Conservation (phyloP, 1,140 invertebrate genomes). For the Lerema accius region DNA sequence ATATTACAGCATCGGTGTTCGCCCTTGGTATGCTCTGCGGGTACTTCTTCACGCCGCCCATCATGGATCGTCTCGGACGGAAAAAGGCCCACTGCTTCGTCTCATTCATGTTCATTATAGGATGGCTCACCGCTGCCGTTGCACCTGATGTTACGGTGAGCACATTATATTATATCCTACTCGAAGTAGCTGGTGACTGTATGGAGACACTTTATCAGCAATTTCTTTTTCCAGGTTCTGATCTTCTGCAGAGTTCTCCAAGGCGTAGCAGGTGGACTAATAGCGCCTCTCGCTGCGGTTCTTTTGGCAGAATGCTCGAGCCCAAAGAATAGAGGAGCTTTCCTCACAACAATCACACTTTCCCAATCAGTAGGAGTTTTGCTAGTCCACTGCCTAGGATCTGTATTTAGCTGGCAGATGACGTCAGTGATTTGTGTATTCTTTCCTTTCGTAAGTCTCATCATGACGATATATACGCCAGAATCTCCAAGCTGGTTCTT, state of each 20-base stretch:
- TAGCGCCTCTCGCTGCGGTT: constrained; percentile 54
- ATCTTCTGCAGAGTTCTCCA: constrained; percentile 55
- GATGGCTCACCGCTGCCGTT: constrained; percentile 49
- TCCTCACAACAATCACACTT: constrained; percentile 80
- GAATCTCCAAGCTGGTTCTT: constrained; percentile 88
- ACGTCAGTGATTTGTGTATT: constrained; percentile 78
- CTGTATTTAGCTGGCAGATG: constrained; percentile 81
- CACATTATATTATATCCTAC: too few relatives aligned
- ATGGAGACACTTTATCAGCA: too few relatives aligned
- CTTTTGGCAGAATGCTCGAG: constrained; percentile 71
- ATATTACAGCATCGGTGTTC: too few relatives aligned
- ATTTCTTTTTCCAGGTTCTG: constrained; percentile 40
- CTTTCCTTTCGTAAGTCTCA: constrained; percentile 74
- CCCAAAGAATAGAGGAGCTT: constrained; percentile 80
- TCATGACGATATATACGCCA: constrained; percentile 81
- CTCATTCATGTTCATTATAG: constrained; percentile 44
- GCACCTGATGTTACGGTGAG: too few relatives aligned
- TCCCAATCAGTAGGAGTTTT: constrained; percentile 82
- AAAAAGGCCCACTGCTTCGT: constrained; percentile 50
- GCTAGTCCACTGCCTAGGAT: constrained; percentile 82
- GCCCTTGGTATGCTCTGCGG: constrained; percentile 38
- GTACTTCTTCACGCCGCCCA: constrained; percentile 51
- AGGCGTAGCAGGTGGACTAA: constrained; percentile 57
- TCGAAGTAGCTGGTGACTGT: too few relatives aligned
- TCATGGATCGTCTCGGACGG: constrained; percentile 60